Evolutionary conservation across 2,888 invertebrate species (phyloP).

Genomic region (Chaitophorus viminalis): DNA sequence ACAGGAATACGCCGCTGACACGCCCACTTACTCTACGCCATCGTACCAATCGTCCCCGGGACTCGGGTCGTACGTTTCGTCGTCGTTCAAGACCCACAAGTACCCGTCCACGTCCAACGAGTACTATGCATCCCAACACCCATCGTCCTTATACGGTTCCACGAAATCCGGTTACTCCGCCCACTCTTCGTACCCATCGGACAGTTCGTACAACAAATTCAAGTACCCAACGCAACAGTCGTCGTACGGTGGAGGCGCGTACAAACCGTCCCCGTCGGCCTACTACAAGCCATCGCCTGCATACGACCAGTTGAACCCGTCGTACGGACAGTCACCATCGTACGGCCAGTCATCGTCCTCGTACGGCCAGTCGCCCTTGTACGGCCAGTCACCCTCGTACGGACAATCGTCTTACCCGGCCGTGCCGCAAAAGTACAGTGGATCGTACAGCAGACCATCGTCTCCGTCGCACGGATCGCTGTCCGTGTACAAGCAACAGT

Average conservation of each 20-base stretch:
- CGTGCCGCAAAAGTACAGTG: constrained; percentile 28
- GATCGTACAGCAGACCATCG: background rate
- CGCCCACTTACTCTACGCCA: background rate
- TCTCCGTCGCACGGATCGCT: background rate
- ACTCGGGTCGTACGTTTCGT: constrained; percentile 33
- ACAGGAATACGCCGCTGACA: background rate
- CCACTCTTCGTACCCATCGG: constrained; percentile 8
- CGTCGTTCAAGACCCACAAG: constrained; percentile 8
- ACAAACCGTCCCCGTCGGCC: constrained; percentile 32
- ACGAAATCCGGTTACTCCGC: constrained; percentile 20
- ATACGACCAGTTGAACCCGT: background rate
- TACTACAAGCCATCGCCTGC: background rate
- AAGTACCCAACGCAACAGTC: constrained; percentile 16
- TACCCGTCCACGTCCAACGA: constrained; percentile 51
- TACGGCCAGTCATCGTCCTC: constrained; percentile 33
- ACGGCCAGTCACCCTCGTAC: background rate
- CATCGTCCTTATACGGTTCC: constrained; percentile 7
- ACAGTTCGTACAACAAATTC: constrained; percentile 5
- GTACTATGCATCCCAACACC: constrained; percentile 33
- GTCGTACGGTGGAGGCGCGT: background rate
- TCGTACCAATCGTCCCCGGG: constrained; percentile 30
- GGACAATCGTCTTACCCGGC: constrained; percentile 3
- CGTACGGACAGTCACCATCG: background rate
- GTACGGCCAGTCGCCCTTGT: background rate
- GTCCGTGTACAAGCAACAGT: background rate